Conservation (phyloP, 2,797 vertebrate genomes). For the Enteromius viviparus region DNA sequence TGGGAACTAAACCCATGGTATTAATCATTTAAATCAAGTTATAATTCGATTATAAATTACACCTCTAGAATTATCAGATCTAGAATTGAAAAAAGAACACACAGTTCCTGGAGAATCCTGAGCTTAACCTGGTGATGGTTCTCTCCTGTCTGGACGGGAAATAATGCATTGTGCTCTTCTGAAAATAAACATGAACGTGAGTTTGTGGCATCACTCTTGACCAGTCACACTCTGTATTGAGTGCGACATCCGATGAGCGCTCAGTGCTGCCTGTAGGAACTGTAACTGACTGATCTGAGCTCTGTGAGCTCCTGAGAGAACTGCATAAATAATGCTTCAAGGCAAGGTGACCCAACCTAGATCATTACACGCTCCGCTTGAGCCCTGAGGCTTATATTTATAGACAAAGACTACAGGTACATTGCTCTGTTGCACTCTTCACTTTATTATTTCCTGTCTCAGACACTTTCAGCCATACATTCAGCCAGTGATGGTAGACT, state of each 20-base stretch:
- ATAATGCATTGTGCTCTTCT: conserved; percentile 8
- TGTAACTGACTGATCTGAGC: conserved; percentile 61
- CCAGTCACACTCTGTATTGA: conserved; percentile 43
- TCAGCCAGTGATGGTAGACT: conserved; percentile 8
- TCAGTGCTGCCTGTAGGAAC: conserved; percentile 39
- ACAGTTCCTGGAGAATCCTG: not conserved
- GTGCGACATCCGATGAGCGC: conserved; percentile 46
- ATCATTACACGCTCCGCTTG: conserved; percentile 59
- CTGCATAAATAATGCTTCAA: conserved; percentile 58
- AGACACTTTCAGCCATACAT: conserved; percentile 39
- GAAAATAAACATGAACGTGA: conserved; percentile 1
- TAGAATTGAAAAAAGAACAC: not conserved
- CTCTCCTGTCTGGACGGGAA: not conserved
- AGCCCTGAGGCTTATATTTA: conserved; percentile 61
- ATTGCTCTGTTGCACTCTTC: conserved; percentile 37
- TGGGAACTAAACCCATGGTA: not conserved
- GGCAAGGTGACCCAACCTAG: conserved; percentile 64
- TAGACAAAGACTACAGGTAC: conserved; percentile 60
- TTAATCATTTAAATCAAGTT: not conserved
- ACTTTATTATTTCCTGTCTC: conserved; percentile 39
- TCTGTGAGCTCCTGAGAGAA: conserved; percentile 53
- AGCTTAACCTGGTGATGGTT: not conserved
- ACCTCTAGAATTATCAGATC: not conserved
- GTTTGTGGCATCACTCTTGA: conserved; percentile 27
- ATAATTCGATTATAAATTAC: not conserved